phyloP scores from a whole-genome alignment of 2,113 vertebrate genomes.

The Perca flavescens region DNA sequence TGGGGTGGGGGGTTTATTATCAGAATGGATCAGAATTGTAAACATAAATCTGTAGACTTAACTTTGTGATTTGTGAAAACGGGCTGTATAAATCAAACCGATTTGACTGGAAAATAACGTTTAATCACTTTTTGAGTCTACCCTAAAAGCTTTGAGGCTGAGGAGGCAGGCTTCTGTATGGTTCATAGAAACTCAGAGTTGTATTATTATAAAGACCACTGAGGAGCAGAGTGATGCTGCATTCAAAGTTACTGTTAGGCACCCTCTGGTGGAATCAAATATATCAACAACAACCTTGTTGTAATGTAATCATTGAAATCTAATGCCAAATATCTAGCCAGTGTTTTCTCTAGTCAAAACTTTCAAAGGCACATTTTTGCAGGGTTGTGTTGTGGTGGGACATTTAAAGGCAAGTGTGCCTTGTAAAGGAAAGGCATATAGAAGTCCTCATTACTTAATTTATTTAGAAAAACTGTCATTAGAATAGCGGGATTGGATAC shows the following conservation, averaged over 20 bases:
- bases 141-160: not conserved
- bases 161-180: not conserved
- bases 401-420: not conserved
- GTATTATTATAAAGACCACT: not conserved
- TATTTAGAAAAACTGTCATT: not conserved
- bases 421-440: not conserved
- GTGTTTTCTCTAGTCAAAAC: not conserved
- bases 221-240: not conserved
- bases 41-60: not conserved
- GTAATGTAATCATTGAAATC: conserved; percentile 14
- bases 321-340: not conserved
- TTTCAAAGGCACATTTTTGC: not conserved
- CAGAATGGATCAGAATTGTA: not conserved
- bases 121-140: not conserved
- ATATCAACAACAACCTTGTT: not conserved
- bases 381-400: not conserved
- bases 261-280: conserved; percentile 58
- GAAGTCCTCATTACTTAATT: not conserved
- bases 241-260: not conserved
- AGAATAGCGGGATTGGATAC: not conserved
- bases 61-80: not conserved
- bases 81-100: not conserved
- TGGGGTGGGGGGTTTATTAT: not conserved
- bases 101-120: not conserved
- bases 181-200: not conserved